phyloP scores from a whole-genome alignment of 2,888 invertebrate species.

The Vesta saturnalis region DNA sequence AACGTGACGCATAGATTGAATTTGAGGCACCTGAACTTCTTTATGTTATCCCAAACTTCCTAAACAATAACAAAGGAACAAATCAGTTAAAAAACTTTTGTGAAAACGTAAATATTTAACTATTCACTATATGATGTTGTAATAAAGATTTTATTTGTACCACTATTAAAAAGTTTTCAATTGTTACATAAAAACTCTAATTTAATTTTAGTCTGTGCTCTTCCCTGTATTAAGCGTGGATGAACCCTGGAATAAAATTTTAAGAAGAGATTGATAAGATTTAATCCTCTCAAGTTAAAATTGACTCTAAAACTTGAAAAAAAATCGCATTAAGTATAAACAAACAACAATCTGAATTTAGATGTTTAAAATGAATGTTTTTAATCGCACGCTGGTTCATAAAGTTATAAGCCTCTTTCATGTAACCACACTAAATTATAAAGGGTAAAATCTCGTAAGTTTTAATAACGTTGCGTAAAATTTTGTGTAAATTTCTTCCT shows the following conservation, averaged over 20 bases:
- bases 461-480: constrained; percentile 17
- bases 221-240: neutral
- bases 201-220: neutral
- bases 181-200: neutral
- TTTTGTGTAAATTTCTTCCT: constrained; percentile 28
- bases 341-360: constrained; percentile 1
- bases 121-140: neutral
- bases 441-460: constrained; percentile 19
- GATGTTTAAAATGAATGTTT: constrained; percentile 8
- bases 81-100: constrained; percentile 31
- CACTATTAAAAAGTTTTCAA: neutral
- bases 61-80: constrained; percentile 46
- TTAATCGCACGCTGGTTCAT: constrained; percentile 14
- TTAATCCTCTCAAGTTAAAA: neutral
- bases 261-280: neutral
- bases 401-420: constrained; percentile 24
- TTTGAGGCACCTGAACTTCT: constrained; percentile 50
- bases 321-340: neutral
- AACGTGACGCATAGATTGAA: constrained; percentile 50
- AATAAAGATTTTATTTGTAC: neutral
- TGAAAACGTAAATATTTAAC: too few species aligned
- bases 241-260: neutral
- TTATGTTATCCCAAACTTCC: constrained; percentile 47
- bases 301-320: constrained; percentile 4
- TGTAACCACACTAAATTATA: constrained; percentile 18